Base-by-base conservation (phyloP, 2,113 vertebrate genomes). In the Ochotona princeps region DNA sequence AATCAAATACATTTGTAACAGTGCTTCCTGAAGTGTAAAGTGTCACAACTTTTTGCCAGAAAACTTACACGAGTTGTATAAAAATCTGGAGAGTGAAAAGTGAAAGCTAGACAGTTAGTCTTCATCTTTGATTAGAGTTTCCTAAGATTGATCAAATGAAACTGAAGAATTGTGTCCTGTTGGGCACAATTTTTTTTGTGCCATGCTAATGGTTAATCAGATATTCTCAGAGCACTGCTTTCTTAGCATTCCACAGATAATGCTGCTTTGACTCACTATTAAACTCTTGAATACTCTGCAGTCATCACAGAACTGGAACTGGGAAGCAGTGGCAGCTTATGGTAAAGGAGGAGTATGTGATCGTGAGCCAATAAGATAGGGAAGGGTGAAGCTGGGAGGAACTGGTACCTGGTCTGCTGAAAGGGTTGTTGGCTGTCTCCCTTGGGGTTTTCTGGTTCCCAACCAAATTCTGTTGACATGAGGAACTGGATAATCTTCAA, bases 101-200 rank as follows among this genome's bases (percentile, higher is more conserved):
- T 72, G 54, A 90, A 9, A 15, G 69, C 47, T 60, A 15, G 18
- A 76, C 15, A 74, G 7, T 78, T 82, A 57, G 12, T 89, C 75
- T 93, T 93, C 3, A 47, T 57, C n/a, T 74, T 95, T 92, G 76
- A 65, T 74, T 74, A 87, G 8, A 79, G 7, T 90, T 94, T 49
- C 12, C 35, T 72, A 80, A 74, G n/a, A 49, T 1, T 69, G 15
- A 60, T 38, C 30, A 80, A 83, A 70, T 76, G 32, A 12, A 7
- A 87, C 63, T 85, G 47, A 84, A 92, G 84, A 94, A 28, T 81
- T 44, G 69, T 7, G 35, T 75, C 38, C 86, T 7, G 28, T 84
- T 92, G 54, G 26, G 69, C 13, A 38, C 49, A 28, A 47, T 90
- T 90, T 23, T 94, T 54, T 86, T 85, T 72, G 61, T 57, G 23